Evolutionary conservation across 2,888 invertebrate genomes (phyloP), one percentile per base, ranked within the genome.

Genomic region (Cheilosia vulpina): DNA sequence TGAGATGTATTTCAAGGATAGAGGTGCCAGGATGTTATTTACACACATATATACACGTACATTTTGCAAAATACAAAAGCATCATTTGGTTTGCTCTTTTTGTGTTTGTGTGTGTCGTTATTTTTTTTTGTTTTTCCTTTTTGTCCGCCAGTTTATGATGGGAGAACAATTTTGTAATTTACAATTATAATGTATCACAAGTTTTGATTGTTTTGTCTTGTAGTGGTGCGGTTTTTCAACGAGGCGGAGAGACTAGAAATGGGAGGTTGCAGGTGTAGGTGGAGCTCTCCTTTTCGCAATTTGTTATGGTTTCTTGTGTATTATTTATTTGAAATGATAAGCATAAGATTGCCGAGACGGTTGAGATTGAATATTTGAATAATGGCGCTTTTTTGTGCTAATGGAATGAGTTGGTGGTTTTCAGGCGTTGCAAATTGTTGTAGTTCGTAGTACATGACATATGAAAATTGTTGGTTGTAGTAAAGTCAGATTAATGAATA

Each of bases 131-230:
- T 27, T 27, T 6, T 7, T 6, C 1, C 27, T n/a, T 65, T 45
- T 72, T 57, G 45, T 69, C 62, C 50, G 38, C 57, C 72, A 85
- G 71, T 81, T 80, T 71, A 85, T 81, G 85, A 81, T 77, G 84
- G 76, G 68, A 77, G 81, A 76, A 85, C 71, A 72, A 85, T 85
- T 85, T 85, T 72, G 81, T 81, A 85, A 85, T 85, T 85, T 85
- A 85, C 85, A 85, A 85, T 85, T 85, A 77, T 81, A 85, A 85
- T 85, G 85, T 85, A 72, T 85, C 76, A 76, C 81, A 81, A 79
- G 81, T 85, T 85, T 85, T 81, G 85, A 85, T 85, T 85, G 85
- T 85, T 81, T 84, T 84, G 69, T 80, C 71, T 80, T 47, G 65
- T 69, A 79, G 79, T 79, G 75, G 53, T 80, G 76, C 50, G 75